Conservation (phyloP, 2,888 invertebrate species). For the Eupelmus urozonus region DNA sequence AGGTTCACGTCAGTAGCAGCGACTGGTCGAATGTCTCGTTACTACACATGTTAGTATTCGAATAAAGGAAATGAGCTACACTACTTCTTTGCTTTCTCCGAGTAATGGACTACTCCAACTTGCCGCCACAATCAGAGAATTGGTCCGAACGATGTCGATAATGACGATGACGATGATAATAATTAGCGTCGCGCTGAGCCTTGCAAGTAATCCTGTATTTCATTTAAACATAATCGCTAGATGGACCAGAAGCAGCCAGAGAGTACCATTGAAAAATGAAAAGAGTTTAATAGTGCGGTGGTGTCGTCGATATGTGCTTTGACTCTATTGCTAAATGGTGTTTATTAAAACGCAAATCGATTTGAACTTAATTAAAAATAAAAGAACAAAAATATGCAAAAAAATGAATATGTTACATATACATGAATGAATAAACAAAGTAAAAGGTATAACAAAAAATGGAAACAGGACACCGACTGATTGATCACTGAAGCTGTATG, state of each 20-base stretch:
- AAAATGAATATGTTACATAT: constrained; percentile 51
- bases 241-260: constrained; percentile 51
- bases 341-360: constrained; percentile 71
- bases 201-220: constrained; percentile 71
- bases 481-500: constrained; percentile 48
- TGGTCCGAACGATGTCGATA: constrained; percentile 63
- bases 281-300: constrained; percentile 59
- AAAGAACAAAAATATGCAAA: constrained; percentile 50
- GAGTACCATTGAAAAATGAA: constrained; percentile 45
- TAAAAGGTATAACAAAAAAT: constrained; percentile 52
- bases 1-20: constrained; percentile 74
- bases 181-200: constrained; percentile 71
- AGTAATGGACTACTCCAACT: constrained; percentile 64
- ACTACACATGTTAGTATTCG: constrained; percentile 60
- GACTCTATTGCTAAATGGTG: constrained; percentile 66
- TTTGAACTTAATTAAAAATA: constrained; percentile 64
- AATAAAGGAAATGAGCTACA: constrained; percentile 54
- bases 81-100: constrained; percentile 69
- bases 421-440: constrained; percentile 54
- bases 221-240: constrained; percentile 54
- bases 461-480: constrained; percentile 54
- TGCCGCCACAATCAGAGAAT: constrained; percentile 63
- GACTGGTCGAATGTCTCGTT: constrained; percentile 68
- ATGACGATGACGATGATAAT: constrained; percentile 64
- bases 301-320: constrained; percentile 60